These are phyloP conservation scores for Colaptes auratus DNA, from an alignment of 2,113 vertebrate genomes.

Conservation along the genomic window DNA sequence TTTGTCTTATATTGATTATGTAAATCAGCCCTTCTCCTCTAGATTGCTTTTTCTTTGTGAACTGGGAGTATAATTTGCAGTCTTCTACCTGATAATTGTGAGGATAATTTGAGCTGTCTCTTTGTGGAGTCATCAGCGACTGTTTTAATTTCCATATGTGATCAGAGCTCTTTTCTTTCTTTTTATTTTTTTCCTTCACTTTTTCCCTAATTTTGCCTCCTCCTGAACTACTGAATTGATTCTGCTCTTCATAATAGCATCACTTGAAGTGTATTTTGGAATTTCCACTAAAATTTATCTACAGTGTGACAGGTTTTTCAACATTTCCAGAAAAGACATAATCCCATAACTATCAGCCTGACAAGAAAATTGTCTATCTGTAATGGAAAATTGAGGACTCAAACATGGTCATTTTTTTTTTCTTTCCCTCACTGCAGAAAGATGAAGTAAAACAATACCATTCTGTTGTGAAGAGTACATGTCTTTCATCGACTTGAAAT, in stretches of 20 bases:
- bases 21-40: constrained; percentile 74
- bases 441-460: constrained; percentile 31
- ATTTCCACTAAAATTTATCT: constrained; percentile 57
- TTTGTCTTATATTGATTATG: constrained; percentile 74
- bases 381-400: constrained; percentile 52
- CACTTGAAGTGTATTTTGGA: constrained; percentile 54
- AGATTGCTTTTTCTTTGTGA: constrained; percentile 81
- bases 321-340: constrained; percentile 47
- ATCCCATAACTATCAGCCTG: constrained; percentile 28
- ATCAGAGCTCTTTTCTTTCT: constrained; percentile 35
- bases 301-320: constrained; percentile 56
- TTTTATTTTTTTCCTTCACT: background rate
- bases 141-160: constrained; percentile 76
- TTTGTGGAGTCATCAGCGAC: constrained; percentile 70
- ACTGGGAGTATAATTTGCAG: constrained; percentile 68
- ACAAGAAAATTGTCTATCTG: constrained; percentile 61
- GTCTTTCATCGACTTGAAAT: constrained; percentile 48
- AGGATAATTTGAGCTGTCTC: constrained; percentile 77
- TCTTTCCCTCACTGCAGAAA: background rate
- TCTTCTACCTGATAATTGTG: constrained; percentile 68
- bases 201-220: constrained; percentile 29
- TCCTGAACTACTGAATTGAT: constrained; percentile 64
- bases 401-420: constrained; percentile 41
- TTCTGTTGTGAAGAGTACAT: background rate
- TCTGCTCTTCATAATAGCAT: constrained; percentile 54